Evolutionary conservation across 2,797 vertebrate genomes (phyloP).

Genomic region (Gambusia yucatana): DNA sequence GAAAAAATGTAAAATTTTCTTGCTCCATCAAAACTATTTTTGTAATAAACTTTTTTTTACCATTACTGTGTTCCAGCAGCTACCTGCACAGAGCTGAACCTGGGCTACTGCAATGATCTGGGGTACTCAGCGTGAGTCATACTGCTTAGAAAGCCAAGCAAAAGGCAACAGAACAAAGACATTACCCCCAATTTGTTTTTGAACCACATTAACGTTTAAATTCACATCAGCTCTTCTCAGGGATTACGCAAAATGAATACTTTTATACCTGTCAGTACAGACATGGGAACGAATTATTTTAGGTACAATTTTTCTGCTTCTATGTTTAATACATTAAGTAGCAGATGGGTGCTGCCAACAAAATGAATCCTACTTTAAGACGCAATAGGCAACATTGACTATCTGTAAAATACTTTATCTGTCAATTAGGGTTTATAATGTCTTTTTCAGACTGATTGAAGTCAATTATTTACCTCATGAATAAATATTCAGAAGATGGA

Average conservation of each 20-base stretch:
- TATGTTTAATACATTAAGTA: neutral
- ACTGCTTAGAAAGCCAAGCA: neutral
- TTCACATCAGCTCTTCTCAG: neutral
- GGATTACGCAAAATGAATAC: neutral
- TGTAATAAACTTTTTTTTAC: neutral
- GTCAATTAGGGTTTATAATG: neutral
- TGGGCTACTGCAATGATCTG: slow-evolving; percentile 88
- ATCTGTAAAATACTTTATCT: neutral
- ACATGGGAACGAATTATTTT: neutral
- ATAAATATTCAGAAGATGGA: neutral
- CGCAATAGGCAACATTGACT: neutral
- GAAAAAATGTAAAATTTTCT: neutral
- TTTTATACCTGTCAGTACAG: neutral
- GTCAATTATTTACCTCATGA: neutral
- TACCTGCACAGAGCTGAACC: slow-evolving; percentile 83
- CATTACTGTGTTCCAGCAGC: slow-evolving; percentile 67
- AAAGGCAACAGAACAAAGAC: neutral
- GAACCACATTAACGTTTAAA: neutral
- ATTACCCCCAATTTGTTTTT: neutral
- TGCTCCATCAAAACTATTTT: neutral
- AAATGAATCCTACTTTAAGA: neutral
- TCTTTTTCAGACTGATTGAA: neutral
- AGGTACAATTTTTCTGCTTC: neutral
- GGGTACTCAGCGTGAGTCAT: slow-evolving; percentile 81
- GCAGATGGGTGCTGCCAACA: neutral